Evolutionary conservation across 2,113 vertebrate species (phyloP), one percentile per base, ranked within the genome.

Genomic region (Pseudorasbora parva): DNA sequence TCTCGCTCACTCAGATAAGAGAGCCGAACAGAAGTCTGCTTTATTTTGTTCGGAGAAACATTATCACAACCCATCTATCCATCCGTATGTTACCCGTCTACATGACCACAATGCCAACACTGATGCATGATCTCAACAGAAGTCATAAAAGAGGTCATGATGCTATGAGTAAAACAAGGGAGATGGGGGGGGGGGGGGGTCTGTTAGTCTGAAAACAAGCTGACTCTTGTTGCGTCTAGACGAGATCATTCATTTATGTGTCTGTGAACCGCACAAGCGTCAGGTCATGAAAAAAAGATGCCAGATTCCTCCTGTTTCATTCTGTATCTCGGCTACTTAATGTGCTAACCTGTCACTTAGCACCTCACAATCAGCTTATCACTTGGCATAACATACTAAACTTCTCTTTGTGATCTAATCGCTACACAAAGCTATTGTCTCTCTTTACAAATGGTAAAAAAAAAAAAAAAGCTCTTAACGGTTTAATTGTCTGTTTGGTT

Each of bases 191-290:
- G 10, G 30, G 30, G 19, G 62, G 62, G 62, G 62, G 69, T 81
- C 78, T 27, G 23, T 69, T 68, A 1, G 78, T 23, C 64, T 81
- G 78, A 81, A 81, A 68, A 81, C 64, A 69, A 81, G 78, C 62
- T 81, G 78, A 81, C 78, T 81, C 78, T 69, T 54, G 78, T 69
- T 81, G 62, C 47, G 78, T 81, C 78, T 81, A 81, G 78, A 81
- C 78, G 19, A 47, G 62, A 81, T 81, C 78, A 81, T 54, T 81
- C 62, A 81, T 81, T 66, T 81, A 81, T 81, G 45, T 21, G 43
- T 37, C 78, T 68, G 43, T 68, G 78, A 68, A 68, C 60, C 27
- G 27, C 78, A 68, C 78, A 15, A 69, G 62, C 30, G 12, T 51
- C 62, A 17, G 64, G 62, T 81, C 78, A 81, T 81, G 64, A 81